These are phyloP conservation scores for Spondyliosoma cantharus DNA, from an alignment of 2,797 vertebrate species.

Conservation along the genomic window DNA sequence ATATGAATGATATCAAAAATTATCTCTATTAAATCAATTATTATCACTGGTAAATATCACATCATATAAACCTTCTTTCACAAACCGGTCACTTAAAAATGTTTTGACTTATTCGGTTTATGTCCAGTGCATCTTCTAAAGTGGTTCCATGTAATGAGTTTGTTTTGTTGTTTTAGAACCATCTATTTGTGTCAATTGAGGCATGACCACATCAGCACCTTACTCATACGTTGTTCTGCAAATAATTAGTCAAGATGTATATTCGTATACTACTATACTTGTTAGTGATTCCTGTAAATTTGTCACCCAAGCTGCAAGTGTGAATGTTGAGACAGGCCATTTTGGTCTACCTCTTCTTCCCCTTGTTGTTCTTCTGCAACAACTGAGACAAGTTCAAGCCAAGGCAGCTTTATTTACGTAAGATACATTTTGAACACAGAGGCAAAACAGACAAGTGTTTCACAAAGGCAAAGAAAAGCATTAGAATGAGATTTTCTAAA, in stretches of 20 bases:
- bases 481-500: neutral
- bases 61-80: neutral
- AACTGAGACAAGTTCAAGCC: conserved; percentile 7
- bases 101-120: neutral
- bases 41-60: neutral
- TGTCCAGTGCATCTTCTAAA: neutral
- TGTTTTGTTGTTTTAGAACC: neutral
- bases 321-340: neutral
- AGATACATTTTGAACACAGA: neutral
- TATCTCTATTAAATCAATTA: neutral
- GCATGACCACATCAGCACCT: neutral
- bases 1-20: neutral
- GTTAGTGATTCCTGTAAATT: neutral
- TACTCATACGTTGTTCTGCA: neutral
- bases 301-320: neutral
- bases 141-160: neutral
- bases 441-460: neutral
- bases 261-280: neutral
- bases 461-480: neutral
- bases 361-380: neutral
- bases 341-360: neutral
- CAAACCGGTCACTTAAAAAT: neutral
- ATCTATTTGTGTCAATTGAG: neutral
- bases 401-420: neutral
- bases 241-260: neutral